A percentile compares a stretch with the other conserved stretches of the same genome.
phyloP scores from a whole-genome alignment of 2,797 vertebrate species.

The Antrozous pallidus region DNA sequence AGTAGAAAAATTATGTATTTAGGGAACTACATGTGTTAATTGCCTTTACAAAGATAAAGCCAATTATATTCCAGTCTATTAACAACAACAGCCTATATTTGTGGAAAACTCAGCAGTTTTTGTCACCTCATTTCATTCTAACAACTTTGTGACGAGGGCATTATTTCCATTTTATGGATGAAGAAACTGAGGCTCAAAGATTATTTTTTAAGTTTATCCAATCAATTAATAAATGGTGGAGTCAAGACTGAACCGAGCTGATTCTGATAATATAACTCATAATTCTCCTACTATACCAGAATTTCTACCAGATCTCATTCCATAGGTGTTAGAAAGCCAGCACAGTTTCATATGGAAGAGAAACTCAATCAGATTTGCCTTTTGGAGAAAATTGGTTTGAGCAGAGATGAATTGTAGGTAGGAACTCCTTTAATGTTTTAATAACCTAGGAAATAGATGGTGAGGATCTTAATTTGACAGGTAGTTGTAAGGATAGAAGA shows the following conservation, averaged over 20 bases:
- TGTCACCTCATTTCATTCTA: not conserved
- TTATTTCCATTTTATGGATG: not conserved
- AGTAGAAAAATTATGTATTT: not conserved
- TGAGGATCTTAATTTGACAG: not conserved
- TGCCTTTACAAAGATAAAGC: not conserved
- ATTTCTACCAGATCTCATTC: not conserved
- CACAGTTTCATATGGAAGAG: not conserved
- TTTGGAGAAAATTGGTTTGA: not conserved
- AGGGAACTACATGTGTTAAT: not conserved
- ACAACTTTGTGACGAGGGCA: not conserved
- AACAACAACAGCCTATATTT: not conserved
- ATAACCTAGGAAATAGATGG: not conserved
- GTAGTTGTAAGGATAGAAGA: not conserved
- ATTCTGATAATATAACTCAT: not conserved
- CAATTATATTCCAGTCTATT: not conserved
- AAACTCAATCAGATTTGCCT: not conserved
- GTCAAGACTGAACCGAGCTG: not conserved
- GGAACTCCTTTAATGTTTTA: conserved; percentile 4
- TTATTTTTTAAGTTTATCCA: not conserved
- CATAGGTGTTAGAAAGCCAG: not conserved
- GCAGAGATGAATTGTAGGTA: not conserved
- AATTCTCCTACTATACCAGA: not conserved
- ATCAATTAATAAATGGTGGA: not conserved
- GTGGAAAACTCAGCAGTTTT: not conserved
- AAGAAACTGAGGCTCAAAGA: not conserved